Evolutionary conservation across 2,113 vertebrate genomes (phyloP).

Genomic region (Toxotes jaculatrix): DNA sequence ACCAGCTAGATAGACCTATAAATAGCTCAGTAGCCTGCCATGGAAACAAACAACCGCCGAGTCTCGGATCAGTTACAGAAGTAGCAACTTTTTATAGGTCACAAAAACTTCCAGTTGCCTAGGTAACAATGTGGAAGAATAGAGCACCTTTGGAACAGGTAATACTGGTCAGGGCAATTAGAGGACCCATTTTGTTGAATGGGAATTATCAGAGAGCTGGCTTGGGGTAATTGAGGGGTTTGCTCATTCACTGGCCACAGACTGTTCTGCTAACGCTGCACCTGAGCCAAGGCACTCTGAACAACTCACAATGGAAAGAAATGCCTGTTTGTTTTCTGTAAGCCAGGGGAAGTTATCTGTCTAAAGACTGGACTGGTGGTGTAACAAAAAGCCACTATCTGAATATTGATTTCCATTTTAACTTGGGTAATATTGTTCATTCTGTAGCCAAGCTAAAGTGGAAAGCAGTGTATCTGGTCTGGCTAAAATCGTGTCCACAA

Average conservation of each 20-base stretch:
- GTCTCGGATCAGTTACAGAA: conserved; percentile 78
- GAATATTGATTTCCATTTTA: conserved; percentile 39
- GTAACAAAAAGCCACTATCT: conserved; percentile 42
- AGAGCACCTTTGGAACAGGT: conserved; percentile 80
- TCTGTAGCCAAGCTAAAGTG: conserved; percentile 19
- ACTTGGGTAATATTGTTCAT: conserved; percentile 10
- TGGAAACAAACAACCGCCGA: conserved; percentile 76
- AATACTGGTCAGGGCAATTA: conserved; percentile 79
- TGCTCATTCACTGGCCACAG: conserved; percentile 71
- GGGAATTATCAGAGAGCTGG: conserved; percentile 69
- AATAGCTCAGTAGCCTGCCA: conserved; percentile 76
- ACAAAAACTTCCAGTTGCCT: conserved; percentile 82
- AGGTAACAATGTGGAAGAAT: conserved; percentile 79
- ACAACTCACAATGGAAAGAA: conserved; percentile 70
- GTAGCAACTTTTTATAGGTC: conserved; percentile 84
- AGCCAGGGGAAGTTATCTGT: conserved; percentile 34
- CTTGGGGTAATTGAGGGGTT: conserved; percentile 77
- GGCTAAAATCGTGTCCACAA: neutral
- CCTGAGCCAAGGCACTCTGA: conserved; percentile 66
- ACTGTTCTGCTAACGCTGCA: conserved; percentile 68
- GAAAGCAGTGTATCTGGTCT: neutral
- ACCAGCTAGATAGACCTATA: conserved; percentile 74
- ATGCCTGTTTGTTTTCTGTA: conserved; percentile 58
- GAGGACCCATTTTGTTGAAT: conserved; percentile 75
- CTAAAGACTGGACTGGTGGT: conserved; percentile 9